Base-by-base conservation (phyloP, 2,113 vertebrate species). In the Falcunculus frontatus region DNA sequence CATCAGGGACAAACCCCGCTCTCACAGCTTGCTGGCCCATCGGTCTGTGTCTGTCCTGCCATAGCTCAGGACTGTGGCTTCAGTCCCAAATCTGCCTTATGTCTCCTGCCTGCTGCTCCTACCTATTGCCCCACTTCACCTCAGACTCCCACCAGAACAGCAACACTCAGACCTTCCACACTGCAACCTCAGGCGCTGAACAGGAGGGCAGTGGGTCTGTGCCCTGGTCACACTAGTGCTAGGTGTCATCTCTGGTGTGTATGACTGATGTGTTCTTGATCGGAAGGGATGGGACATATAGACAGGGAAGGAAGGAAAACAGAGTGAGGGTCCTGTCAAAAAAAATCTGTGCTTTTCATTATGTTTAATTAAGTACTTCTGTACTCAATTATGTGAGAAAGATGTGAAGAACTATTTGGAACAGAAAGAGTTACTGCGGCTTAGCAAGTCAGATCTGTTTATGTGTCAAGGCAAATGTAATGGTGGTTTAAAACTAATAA, bases 131-230 rank as follows among this genome's bases (percentile, higher is more conserved):
- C 13, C 2, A 1, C 9, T 52, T 60, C 56, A 30, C 30, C 64
- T 80, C 1, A 6, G n/a, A 32, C 26, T 80, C 46, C 55, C 26
- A 7, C 16, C 26, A 32, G 30, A 50, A 10, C 7, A 27, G 49
- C 33, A 27, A 13, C 21, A 10, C 35, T n/a, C 33, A 22, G 30
- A 15, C 27, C 17, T 60, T 17, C 33, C 7, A 14, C 35, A 16
- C 50, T 64, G 41, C n/a, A 53, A 0, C 18, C 46, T 39, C 25
- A n/a, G 44, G 35, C 0, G 0, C 37, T 55, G 64, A 86, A 23
- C 13, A 23, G 7, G 12, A 62, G 27, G 29, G 26, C 18, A 59
- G 22, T 0, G 0, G 10, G 11, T 52, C 41, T 12, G 1, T 44
- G 29, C 20, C 37, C 47, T 39, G 37, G 16, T 57, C 65, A 46